Base-by-base conservation (phyloP, 2,888 invertebrate species). In the Tiliacea aurago region DNA sequence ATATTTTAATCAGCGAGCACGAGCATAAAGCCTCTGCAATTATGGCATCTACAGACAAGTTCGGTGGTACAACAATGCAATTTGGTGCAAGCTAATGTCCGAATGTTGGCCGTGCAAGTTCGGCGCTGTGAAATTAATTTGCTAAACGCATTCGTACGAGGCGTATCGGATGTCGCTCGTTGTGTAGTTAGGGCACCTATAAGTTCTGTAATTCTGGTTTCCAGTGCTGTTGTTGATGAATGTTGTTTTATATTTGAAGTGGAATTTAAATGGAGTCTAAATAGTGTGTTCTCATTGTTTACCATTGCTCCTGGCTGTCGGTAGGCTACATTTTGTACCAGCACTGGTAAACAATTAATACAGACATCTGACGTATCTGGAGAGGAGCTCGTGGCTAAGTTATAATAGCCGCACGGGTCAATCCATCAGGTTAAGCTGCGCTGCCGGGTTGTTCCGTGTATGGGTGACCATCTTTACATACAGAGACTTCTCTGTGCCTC, bases 61-160 rank as follows among this genome's bases (percentile, higher is more conserved):
- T 86, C 70, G 78, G 76, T 73, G 74, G 80, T 86, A 84, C 81
- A 88, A 90, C 90, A 91, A 90, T 89, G 90, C 91, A 91, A 91
- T 91, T 92, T 89, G 86, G 89, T 87, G 85, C 84, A 78, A 85
- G 84, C 88, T 89, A 91, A 92, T 91, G 89, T 88, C 85, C 87
- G 86, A 91, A 90, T 91, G 90, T 87, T 84, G 80, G 73, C 76
- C 86, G 82, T 87, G 87, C 87, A 88, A 90, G 89, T 91, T 90
- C 33, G 80, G 81, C 80, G 86, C 85, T 80, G 85, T 78, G 81
- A 86, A 85, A 87, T 91, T 90, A 90, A 89, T 87, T 87, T 86
- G 83, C 86, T 86, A 89, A 88, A 74, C 85, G 70, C 71, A 84
- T 79, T 83, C 76, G 72, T 63, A 77, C 67, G 43, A 72, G 68